Evolutionary conservation across 2,797 vertebrate species (phyloP), one percentile per base, ranked within the genome.

Genomic region (Kryptolebias ocellatus): DNA sequence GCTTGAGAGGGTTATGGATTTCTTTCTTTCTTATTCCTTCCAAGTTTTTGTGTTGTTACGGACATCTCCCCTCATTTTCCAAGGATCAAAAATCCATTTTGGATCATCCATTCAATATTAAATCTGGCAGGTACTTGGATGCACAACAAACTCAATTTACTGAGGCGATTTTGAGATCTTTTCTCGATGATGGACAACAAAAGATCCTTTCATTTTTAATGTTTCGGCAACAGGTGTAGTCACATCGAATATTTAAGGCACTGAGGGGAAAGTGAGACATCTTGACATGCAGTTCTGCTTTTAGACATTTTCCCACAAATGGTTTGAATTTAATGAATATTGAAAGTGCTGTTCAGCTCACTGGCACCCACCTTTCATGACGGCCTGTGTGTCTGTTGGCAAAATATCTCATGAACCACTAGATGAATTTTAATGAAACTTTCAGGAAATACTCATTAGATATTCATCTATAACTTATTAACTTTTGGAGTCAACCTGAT

Each of bases 131-230:
- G 93, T 91, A 87, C 92, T 95, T 92, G 93, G 92, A 94, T 91
- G 91, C 93, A 93, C 92, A 93, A 90, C 92, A 91, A 90, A 92
- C 91, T 93, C 94, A 95, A 96, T 96, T 95, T 95, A 92, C 87
- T 18, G 67, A 67, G 70, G 80, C 83, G 88, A 68, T 88, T 94
- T 91, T 95, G 94, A 95, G 90, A 94, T 92, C 87, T 93, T 92
- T 86, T 42, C 91, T 92, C 90, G 67, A 74, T 67, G 70, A 91
- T 84, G 86, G 85, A 86, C 90, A 93, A 92, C 84, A 87, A 89
- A 24, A 91, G 90, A 92, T 79, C 58, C 53, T 85, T 89, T 91
- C 64, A 64, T 87, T 84, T 88, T 80, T 80, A 70, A 91, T 61
- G 76, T 39, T 17, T 45, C n/a, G 10, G 78, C 80, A 80, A 78